phyloP scores from a whole-genome alignment of 35 echinoderm and acorn worm species.

The Lytechinus variegatus region DNA sequence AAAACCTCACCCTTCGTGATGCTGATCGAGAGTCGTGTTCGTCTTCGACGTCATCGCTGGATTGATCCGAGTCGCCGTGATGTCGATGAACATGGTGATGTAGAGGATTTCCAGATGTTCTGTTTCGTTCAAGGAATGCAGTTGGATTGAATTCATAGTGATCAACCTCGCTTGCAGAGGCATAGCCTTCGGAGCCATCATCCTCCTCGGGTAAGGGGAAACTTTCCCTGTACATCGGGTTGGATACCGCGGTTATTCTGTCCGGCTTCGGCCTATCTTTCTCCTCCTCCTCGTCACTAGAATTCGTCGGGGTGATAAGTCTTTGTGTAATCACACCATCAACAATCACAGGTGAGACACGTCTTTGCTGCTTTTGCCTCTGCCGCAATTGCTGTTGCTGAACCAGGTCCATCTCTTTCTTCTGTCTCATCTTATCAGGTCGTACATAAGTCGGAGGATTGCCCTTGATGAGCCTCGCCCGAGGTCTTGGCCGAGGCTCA shows the following conservation, averaged over 20 bases:
- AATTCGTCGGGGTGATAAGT: conserved; percentile 38
- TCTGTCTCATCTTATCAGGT: conserved; percentile 8
- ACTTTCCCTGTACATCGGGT: conserved; percentile 61
- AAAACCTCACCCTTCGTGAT: conserved; percentile 72
- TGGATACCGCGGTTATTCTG: conserved; percentile 42
- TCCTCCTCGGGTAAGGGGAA: conserved; percentile 84
- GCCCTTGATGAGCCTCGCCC: conserved; percentile 30
- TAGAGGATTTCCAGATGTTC: conserved; percentile 56
- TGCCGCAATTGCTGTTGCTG: background rate
- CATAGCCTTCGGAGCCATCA: conserved; percentile 88
- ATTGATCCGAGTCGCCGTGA: conserved; percentile 25
- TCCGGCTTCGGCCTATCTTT: background rate
- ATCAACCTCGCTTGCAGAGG: conserved; percentile 81
- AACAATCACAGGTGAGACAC: background rate
- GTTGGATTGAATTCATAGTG: conserved; percentile 87
- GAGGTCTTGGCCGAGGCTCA: conserved; percentile 19
- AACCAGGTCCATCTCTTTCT: background rate
- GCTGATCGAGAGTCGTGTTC: conserved; percentile 41
- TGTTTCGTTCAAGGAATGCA: conserved; percentile 78
- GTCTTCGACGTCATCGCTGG: conserved; percentile 24
- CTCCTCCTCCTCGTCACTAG: conserved; percentile 37
- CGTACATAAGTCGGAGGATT: conserved; percentile 18
- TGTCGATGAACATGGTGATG: conserved; percentile 57
- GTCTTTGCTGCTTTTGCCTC: conserved; percentile 37
- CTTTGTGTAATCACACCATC: conserved; percentile 35